Base-by-base conservation (phyloP, 2,113 vertebrate species). In the Tachycineta bicolor region DNA sequence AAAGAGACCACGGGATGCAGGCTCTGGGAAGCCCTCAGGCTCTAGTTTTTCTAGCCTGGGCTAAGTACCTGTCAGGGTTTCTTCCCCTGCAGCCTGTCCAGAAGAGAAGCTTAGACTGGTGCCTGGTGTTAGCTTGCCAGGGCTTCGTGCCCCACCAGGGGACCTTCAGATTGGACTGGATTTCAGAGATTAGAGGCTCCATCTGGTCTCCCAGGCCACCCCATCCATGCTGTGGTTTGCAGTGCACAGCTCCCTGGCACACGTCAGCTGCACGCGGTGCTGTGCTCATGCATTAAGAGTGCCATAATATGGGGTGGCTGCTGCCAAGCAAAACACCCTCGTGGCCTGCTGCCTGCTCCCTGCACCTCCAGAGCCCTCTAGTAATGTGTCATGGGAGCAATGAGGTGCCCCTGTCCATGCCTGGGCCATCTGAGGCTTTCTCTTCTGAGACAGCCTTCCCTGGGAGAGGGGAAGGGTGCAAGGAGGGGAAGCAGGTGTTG, bases 391-490 rank as follows among this genome's bases (percentile, higher is more conserved):
- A 34, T 7, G 4, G 56, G 60, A 83, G 67, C 68, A 71, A 1
- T 14, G 24, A 37, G 67, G 9, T 31, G 78, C 24, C 68, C 52
- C 33, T 21, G 2, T 53, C 89, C 43, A 44, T 11, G 15, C 23
- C 46, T 62, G 58, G 64, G 56, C 41, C 5, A 0, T 71, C 50
- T 78, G 60, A 73, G 88, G 49, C 46, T 92, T 69, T 53, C 9
- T 68, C 62, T 71, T 63, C 39, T 1, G 5, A 50, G 37, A 20
- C 0, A 0, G 62, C 9, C 2, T n/a, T 19, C 8, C 9, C 22
- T 68, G 21, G 31, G 43, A 73, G 63, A 64, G 20, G 11, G 14
- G 9, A 56, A 47, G 6, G 33, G 34, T 0, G 1, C 44, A 59
- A 26, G 52, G 34, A 76, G 41, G 31, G 9, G 22, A 58, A 58